These are phyloP conservation scores for Cacatua alba DNA, from an alignment of 2,113 vertebrate species.

Conservation along the genomic window DNA sequence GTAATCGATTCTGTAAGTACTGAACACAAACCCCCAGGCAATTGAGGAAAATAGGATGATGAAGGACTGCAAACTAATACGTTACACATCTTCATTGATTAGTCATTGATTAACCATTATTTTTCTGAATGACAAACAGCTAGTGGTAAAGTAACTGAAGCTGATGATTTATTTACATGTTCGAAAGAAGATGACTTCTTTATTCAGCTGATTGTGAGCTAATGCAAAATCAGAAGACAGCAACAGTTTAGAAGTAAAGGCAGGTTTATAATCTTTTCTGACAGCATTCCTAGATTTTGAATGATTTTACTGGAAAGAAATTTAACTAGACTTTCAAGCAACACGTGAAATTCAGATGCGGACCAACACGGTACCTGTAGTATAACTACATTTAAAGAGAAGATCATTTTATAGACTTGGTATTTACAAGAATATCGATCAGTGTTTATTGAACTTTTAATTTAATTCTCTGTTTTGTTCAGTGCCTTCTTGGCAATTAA, in stretches of 20 bases:
- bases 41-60: conserved; percentile 86
- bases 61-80: conserved; percentile 86
- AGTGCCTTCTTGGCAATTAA: conserved; percentile 76
- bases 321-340: conserved; percentile 52
- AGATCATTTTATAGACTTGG: conserved; percentile 77
- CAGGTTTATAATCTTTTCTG: conserved; percentile 19
- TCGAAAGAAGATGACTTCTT: conserved; percentile 80
- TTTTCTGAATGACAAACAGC: conserved; percentile 87
- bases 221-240: conserved; percentile 59
- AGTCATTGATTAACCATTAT: conserved; percentile 89
- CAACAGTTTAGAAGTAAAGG: conserved; percentile 32
- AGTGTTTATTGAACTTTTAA: conserved; percentile 83
- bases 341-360: conserved; percentile 28
- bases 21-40: conserved; percentile 83
- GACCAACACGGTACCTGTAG: neutral
- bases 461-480: conserved; percentile 82
- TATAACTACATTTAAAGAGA: conserved; percentile 77
- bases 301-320: conserved; percentile 33
- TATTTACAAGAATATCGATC: conserved; percentile 84
- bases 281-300: conserved; percentile 6
- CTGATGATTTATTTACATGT: conserved; percentile 88
- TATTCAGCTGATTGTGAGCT: conserved; percentile 77
- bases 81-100: conserved; percentile 89
- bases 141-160: conserved; percentile 84
- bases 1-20: conserved; percentile 87